A percentile compares a stretch with the other conserved stretches of the same genome.
Conservation (phyloP, 2,888 invertebrate species). For the Plagiodera versicolora region DNA sequence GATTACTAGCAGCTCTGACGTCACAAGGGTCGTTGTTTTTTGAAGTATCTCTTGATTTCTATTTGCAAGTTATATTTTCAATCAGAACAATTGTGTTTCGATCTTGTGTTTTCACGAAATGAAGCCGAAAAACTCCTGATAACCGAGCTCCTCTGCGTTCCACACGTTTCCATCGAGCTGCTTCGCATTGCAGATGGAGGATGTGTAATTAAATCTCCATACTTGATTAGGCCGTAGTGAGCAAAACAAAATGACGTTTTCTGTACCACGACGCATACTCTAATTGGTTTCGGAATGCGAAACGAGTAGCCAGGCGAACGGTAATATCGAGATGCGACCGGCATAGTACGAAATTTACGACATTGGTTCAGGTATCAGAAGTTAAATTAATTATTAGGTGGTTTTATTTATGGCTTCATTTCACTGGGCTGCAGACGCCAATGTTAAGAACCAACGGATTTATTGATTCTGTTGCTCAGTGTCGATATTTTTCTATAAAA, state of each 20-base stretch:
- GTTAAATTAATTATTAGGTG: slow-evolving; percentile 15
- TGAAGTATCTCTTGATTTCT: too few species aligned
- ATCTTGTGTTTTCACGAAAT: too few species aligned
- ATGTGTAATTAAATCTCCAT: neutral
- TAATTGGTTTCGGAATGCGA: slow-evolving; percentile 14
- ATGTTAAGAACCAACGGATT: slow-evolving; percentile 3
- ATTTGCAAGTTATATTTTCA: too few species aligned
- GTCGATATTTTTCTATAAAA: too few species aligned
- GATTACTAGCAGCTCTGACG: too few species aligned
- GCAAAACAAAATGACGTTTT: neutral
- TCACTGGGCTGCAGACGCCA: slow-evolving; percentile 7
- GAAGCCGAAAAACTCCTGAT: too few species aligned
- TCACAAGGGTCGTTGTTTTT: too few species aligned
- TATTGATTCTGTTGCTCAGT: neutral
- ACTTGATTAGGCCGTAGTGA: neutral
- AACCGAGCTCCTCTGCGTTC: neutral
- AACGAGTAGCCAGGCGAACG: slow-evolving; percentile 12
- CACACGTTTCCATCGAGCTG: neutral
- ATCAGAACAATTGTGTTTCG: too few species aligned
- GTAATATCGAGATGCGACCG: slow-evolving; percentile 12
- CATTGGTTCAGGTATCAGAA: slow-evolving; percentile 12
- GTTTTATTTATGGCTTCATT: slow-evolving; percentile 15
- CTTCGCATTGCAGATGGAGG: neutral
- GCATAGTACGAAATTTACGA: slow-evolving; percentile 16
- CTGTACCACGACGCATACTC: too few species aligned